Evolutionary conservation across 2,113 vertebrate genomes (phyloP).

Genomic region (Odontesthes bonariensis): DNA sequence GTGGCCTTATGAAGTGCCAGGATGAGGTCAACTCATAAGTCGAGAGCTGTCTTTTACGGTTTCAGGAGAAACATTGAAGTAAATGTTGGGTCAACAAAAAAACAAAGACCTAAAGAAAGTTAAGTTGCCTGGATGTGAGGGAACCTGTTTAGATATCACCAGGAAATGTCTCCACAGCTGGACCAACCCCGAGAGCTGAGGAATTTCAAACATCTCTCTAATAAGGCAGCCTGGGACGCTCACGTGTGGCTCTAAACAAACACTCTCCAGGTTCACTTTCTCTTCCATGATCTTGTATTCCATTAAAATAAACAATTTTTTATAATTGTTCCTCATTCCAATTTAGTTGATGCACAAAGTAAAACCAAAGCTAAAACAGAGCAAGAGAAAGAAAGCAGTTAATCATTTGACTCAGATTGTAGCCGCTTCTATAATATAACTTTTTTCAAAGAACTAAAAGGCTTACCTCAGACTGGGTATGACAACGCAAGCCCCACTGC

Average conservation of each 20-base stretch:
- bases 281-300: not conserved
- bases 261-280: slow-evolving; percentile 31
- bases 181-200: slow-evolving; percentile 41
- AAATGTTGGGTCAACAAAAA: not conserved
- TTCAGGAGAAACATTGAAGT: not conserved
- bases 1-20: slow-evolving; percentile 6
- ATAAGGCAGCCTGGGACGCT: slow-evolving; percentile 36
- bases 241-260: slow-evolving; percentile 50
- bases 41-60: slow-evolving; percentile 1
- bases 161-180: slow-evolving; percentile 65
- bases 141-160: slow-evolving; percentile 53
- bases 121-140: slow-evolving; percentile 9
- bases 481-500: not conserved
- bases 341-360: too few relatives aligned
- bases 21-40: not conserved
- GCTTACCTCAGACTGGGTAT: not conserved
- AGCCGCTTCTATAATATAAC: too few relatives aligned
- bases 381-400: too few relatives aligned
- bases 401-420: too few relatives aligned
- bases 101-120: too few relatives aligned
- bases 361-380: too few relatives aligned
- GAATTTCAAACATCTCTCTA: slow-evolving; percentile 65
- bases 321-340: not conserved
- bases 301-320: not conserved
- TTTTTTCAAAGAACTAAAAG: too few relatives aligned